Conservation (phyloP, 2,888 invertebrate species). For the Drepana falcataria region DNA sequence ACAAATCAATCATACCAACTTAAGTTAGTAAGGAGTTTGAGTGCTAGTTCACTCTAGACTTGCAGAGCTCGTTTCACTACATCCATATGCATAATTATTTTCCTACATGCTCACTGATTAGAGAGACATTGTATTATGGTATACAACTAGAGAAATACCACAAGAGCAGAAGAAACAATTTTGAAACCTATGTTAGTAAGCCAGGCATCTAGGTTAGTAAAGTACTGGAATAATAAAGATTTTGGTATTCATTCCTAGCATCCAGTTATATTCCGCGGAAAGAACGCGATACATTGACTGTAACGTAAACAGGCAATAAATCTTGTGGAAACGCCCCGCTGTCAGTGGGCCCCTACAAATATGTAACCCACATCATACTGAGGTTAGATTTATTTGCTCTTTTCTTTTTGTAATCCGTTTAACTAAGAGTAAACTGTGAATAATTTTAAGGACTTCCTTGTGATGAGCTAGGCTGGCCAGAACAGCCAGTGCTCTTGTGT, state of each 20-base stretch:
- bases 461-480: slow-evolving; percentile 25
- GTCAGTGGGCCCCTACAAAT: slow-evolving; percentile 10
- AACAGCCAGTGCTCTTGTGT: slow-evolving; percentile 4
- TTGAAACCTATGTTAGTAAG: too few species aligned
- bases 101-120: too few species aligned
- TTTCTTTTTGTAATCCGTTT: slow-evolving; percentile 15
- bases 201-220: too few species aligned
- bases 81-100: too few species aligned
- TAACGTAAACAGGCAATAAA: slow-evolving; percentile 7
- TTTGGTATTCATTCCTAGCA: neutral
- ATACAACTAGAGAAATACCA: too few species aligned
- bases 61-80: too few species aligned
- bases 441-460: slow-evolving; percentile 26
- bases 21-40: too few species aligned
- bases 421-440: slow-evolving; percentile 31
- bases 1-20: too few species aligned
- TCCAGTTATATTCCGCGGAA: neutral
- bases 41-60: too few species aligned
- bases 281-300: slow-evolving; percentile 2
- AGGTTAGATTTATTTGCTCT: slow-evolving; percentile 23
- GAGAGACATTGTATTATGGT: too few species aligned
- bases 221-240: too few species aligned
- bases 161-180: too few species aligned
- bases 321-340: slow-evolving; percentile 7
- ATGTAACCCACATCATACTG: slow-evolving; percentile 11